phyloP scores from a whole-genome alignment of 1,140 invertebrate species.

The Euura lappo region DNA sequence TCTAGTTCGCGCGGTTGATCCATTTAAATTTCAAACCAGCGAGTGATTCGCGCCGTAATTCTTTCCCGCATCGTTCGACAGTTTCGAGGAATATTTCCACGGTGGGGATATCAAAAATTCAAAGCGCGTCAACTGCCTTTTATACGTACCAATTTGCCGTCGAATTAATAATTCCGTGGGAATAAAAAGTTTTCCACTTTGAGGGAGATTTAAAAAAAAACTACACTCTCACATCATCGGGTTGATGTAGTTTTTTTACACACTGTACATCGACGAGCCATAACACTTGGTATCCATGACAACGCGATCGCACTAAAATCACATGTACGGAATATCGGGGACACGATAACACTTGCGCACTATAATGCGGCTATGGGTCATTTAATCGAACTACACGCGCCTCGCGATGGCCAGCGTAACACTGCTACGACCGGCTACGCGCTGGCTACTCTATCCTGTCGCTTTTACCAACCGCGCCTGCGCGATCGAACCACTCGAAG shows the following conservation, averaged over 20 bases:
- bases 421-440: neutral
- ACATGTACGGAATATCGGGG: neutral
- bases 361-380: neutral
- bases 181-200: neutral
- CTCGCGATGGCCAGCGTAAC: neutral
- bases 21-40: no score
- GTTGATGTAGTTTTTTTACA: neutral
- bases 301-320: conserved; percentile 22
- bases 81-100: no score
- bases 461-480: neutral
- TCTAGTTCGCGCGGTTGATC: no score
- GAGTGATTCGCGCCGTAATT: no score
- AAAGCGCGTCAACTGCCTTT: neutral
- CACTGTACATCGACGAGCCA: conserved; percentile 39
- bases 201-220: no score
- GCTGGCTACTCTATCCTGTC: conserved; percentile 2
- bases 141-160: neutral
- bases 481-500: neutral
- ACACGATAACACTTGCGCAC: neutral
- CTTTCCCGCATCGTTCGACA: no score
- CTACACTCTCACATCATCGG: neutral
- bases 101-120: no score
- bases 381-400: neutral
- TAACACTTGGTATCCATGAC: conserved; percentile 49
- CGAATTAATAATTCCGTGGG: neutral